phyloP scores from a whole-genome alignment of 2,888 invertebrate genomes.

The Scaptomyza polygonia region DNA sequence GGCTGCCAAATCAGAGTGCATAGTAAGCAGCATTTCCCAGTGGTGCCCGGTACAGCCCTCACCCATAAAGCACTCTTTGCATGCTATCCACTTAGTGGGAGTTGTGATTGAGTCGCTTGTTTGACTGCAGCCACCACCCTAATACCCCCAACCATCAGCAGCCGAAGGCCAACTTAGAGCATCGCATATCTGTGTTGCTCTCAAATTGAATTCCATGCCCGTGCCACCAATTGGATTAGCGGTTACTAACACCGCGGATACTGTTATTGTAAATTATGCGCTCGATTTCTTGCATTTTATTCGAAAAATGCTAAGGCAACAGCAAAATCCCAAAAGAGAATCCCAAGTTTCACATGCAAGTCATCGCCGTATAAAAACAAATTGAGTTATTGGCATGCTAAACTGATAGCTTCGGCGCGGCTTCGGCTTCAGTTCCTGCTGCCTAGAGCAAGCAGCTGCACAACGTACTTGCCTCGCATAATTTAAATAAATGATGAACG shows the following conservation, averaged over 20 bases:
- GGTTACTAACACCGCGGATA: constrained; percentile 75
- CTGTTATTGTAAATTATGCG: constrained; percentile 79
- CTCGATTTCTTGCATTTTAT: constrained; percentile 70
- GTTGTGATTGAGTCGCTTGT: constrained; percentile 74
- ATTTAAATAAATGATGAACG: constrained; percentile 80
- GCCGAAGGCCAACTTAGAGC: constrained; percentile 55
- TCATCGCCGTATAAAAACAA: constrained; percentile 56
- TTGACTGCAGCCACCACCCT: constrained; percentile 50
- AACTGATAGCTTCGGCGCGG: constrained; percentile 21
- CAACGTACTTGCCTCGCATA: constrained; percentile 44
- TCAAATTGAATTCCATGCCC: constrained; percentile 73
- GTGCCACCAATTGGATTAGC: constrained; percentile 82
- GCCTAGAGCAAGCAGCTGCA: constrained; percentile 20
- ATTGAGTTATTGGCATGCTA: constrained; percentile 77
- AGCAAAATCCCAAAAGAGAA: constrained; percentile 7
- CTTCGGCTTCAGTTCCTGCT: constrained; percentile 5
- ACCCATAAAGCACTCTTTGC: constrained; percentile 4
- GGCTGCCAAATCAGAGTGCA: constrained; percentile 50
- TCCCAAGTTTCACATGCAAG: constrained; percentile 7
- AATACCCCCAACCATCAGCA: constrained; percentile 1
- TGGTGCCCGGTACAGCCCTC: constrained; percentile 29
- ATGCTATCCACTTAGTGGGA: constrained; percentile 49
- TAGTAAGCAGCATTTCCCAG: constrained; percentile 41
- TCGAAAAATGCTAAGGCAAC: constrained; percentile 19
- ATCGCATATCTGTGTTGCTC: constrained; percentile 35